A percentile compares a stretch with the other conserved stretches of the same genome.
Conservation (phyloP, 2,113 vertebrate species). For the Microtus richardsoni region DNA sequence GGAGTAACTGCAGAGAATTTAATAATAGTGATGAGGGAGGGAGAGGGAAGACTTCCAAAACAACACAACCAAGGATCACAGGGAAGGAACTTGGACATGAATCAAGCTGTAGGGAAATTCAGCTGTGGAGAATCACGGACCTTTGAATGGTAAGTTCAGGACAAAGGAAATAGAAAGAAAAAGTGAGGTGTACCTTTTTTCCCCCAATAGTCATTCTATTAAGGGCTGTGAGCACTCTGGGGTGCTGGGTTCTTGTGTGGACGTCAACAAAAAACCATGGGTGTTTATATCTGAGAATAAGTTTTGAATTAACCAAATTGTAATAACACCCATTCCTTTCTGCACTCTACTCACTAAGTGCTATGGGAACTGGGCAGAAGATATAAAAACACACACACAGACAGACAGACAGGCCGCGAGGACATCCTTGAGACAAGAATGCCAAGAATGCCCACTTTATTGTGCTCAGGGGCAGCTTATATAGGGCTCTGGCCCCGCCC, state of each 20-base stretch:
- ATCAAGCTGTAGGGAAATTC: background rate
- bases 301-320: too few species aligned
- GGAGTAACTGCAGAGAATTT: accelerated
- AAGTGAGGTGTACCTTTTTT: accelerated
- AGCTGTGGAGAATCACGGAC: background rate
- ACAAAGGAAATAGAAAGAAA: background rate
- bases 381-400: too few species aligned
- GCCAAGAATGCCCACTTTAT: too few species aligned
- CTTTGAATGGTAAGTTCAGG: too few species aligned
- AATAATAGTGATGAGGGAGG: accelerated
- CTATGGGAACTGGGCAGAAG: too few species aligned
- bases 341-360: too few species aligned
- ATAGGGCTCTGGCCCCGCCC: too few species aligned
- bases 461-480: too few species aligned
- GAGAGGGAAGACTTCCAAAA: background rate
- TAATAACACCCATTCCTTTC: too few species aligned
- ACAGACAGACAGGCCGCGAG: too few species aligned
- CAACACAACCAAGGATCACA: accelerated
- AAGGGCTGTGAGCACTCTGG: background rate
- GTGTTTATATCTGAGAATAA: background rate
- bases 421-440: too few species aligned
- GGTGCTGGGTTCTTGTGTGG: accelerated
- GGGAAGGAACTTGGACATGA: background rate
- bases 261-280: background rate
- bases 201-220: background rate